These are phyloP conservation scores for Galaxea fascicularis DNA, from an alignment of 92 coral and sea anemone species.

Conservation along the genomic window DNA sequence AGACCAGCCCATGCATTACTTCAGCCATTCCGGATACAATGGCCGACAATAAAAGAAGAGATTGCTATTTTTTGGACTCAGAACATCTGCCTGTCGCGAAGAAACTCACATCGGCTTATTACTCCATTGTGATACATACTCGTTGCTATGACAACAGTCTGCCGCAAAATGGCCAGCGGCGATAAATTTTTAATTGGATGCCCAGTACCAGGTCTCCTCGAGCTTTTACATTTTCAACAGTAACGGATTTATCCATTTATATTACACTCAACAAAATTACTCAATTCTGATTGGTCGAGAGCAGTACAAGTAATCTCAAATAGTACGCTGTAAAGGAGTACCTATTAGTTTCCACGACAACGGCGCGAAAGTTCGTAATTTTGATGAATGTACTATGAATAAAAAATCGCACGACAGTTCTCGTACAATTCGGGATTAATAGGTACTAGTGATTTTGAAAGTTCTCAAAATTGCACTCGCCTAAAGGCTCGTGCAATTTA, in stretches of 20 bases:
- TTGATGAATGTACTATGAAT: no score
- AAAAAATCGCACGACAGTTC: no score
- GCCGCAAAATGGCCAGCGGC: slow-evolving; percentile 55
- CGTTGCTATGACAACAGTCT: slow-evolving; percentile 47
- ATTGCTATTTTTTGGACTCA: neutral
- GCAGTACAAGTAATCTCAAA: neutral
- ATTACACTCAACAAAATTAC: no score
- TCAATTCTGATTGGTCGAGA: no score
- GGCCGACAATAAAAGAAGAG: neutral
- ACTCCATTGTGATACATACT: slow-evolving; percentile 33
- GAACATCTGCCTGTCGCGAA: slow-evolving; percentile 26
- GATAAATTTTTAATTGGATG: neutral
- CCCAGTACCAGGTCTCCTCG: slow-evolving; percentile 16
- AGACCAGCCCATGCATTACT: slow-evolving; percentile 87
- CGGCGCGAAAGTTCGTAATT: no score
- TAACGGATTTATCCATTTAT: no score
- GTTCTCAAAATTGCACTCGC: no score
- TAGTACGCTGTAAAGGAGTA: neutral
- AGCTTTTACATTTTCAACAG: no score
- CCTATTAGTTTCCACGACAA: no score
- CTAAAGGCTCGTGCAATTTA: no score
- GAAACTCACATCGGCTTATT: slow-evolving; percentile 21
- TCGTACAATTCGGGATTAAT: no score
- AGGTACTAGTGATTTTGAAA: no score
- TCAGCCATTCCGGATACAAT: slow-evolving; percentile 88